Base-by-base conservation (phyloP, 1,140 invertebrate species). In the Lerema accius region DNA sequence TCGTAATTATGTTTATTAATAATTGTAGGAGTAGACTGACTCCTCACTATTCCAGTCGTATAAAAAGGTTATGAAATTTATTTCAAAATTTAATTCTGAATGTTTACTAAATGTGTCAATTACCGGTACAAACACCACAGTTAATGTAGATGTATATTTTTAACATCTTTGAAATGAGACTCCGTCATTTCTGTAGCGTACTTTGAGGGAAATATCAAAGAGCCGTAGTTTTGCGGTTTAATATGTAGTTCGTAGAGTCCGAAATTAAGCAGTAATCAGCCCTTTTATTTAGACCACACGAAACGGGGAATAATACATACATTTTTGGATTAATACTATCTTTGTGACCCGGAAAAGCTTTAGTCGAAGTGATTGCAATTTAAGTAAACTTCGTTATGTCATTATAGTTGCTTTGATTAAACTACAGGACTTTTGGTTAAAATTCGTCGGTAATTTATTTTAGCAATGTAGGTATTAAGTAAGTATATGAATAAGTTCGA, bases 181-280 rank as follows among this genome's bases (percentile, higher is more conserved):
- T 19, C 11, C 28, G 15, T 42, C 23, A 43, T 43, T n/a, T 42
- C 51, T 15, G 10, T 9, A 42, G 15, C 51, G 28, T n/a, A 13
- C 17, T 16, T 19, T 46, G 37, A 17, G 49, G n/a, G 19, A 23
- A 16, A 42, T 55, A 43, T 55, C 51, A 55, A 55, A 55, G 51
- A 55, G 51, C n/a, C 19, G 39, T 32, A 32, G 28, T 42, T 43
- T 55, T 46, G n/a, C 45, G 7, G 23, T 46, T 46, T 46, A 46
- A 46, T 46, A 55, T 55, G 23, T 14, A 43, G 23, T 46, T 42
- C 42, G 23, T 14, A 43, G 23, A 55, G 51, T 55, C 51, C 51
- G 37, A 55, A 55, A 55, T 13, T 28, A 43, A 19, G 32, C 35
- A 37, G 49, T 39, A 51, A 51, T 55, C 17, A 55, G 37, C 50